A percentile compares a stretch with the other conserved stretches of the same genome.
These are phyloP conservation scores for Charanyca ferruginea DNA, from an alignment of 2,888 invertebrate genomes.

Conservation along the genomic window DNA sequence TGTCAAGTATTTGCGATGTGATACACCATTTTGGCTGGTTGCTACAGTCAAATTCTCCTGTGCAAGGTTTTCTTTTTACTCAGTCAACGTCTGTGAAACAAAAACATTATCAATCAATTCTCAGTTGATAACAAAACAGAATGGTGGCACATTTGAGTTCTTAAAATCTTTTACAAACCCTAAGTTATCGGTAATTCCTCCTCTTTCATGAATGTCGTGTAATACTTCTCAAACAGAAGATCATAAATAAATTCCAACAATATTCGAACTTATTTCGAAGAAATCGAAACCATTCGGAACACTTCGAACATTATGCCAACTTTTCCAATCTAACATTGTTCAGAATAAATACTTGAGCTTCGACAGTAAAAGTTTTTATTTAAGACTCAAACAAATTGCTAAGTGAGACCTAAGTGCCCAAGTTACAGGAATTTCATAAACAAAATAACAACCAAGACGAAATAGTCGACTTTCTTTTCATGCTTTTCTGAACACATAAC, in stretches of 20 bases:
- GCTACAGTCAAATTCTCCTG: background rate
- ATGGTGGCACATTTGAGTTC: background rate
- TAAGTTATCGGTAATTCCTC: background rate
- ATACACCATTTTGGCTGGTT: background rate
- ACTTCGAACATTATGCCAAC: conserved; percentile 26
- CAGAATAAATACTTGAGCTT: conserved; percentile 2
- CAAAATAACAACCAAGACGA: background rate
- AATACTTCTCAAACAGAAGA: background rate
- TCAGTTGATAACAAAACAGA: background rate
- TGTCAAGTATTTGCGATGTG: background rate
- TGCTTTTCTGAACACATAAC: background rate
- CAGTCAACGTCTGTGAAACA: background rate
- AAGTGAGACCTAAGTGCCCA: background rate
- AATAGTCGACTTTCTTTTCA: too few relatives aligned
- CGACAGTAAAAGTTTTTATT: conserved; percentile 20
- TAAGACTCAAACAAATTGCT: conserved; percentile 14
- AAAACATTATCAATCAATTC: background rate
- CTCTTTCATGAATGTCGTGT: background rate
- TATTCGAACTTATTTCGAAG: conserved; percentile 7
- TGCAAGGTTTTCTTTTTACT: conserved; percentile 2
- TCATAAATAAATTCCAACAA: conserved; percentile 8
- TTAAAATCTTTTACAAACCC: background rate
- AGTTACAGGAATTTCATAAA: conserved; percentile 6
- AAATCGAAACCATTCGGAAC: conserved; percentile 16
- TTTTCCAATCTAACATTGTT: conserved; percentile 34